Conservation (phyloP, 92 coral and sea anemone species). For the Palythoa grandis region DNA sequence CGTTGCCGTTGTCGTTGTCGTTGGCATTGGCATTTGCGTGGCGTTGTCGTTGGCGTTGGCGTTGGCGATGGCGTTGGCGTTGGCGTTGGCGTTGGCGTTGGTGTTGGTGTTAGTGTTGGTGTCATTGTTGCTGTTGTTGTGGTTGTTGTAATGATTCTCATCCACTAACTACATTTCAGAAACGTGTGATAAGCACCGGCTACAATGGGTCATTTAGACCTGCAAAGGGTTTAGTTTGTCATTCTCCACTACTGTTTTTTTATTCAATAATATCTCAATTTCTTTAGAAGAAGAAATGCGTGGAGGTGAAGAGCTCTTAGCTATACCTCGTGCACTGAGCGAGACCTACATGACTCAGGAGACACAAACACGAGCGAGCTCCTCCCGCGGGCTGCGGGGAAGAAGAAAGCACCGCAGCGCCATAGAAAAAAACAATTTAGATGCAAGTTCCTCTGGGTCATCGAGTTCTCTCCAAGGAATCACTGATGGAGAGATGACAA, state of each 20-base stretch:
- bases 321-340: background rate
- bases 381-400: slow-evolving; percentile 8
- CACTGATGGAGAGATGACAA: background rate
- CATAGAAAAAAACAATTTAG: background rate
- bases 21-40: too few species aligned
- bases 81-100: too few species aligned
- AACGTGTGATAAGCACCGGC: too few species aligned
- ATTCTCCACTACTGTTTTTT: background rate
- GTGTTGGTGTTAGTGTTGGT: too few species aligned
- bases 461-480: slow-evolving; percentile 22
- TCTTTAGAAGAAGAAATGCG: background rate
- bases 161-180: too few species aligned
- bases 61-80: too few species aligned
- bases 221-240: background rate
- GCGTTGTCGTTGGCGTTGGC: too few species aligned
- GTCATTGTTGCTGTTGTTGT: too few species aligned
- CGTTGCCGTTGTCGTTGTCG: too few species aligned
- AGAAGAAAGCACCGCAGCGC: background rate
- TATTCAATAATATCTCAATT: background rate
- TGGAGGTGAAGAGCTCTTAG: background rate
- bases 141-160: too few species aligned
- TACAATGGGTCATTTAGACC: background rate
- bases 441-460: slow-evolving; percentile 15
- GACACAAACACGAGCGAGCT: background rate
- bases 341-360: background rate